Evolutionary conservation across 2,888 invertebrate species (phyloP), one percentile per base, ranked within the genome.

Genomic region (Lithodes maja): DNA sequence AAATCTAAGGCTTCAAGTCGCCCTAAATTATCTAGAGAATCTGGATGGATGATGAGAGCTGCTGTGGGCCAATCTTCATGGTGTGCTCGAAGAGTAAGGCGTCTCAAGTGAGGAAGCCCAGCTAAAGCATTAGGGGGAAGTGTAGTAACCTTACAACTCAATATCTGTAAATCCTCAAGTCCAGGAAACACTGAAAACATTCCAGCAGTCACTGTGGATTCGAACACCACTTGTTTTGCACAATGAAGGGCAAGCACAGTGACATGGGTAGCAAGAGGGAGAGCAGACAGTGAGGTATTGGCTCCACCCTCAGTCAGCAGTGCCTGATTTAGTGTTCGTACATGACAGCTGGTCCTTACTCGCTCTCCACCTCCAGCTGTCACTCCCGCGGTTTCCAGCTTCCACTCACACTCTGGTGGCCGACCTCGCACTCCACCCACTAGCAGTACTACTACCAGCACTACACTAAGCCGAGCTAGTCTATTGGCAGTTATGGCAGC

Each of bases 1-100:
- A 92, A 78, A 86, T 92, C 92, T 5, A 93, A 92, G 3, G 90
- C 53, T 82, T 92, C 92, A 7, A 92, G 85, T n/a, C 89, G 86
- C n/a, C 79, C 80, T 17, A 91, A 71, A 33, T 89, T 89, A 33
- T 75, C 52, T 7, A 91, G 83, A 17, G 91, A 84, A 33, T 91
- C 85, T 68, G 61, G 54, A 33, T 89, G 85, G 69, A 91, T 33
- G 12, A 89, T 49, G 9, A 91, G 80, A 0, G 88, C 82, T 49
- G 91, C 91, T 5, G 86, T 90, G 52, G 91, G 90, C 91, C 91
- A 91, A 79, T 91, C 91, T 80, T 90, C 83, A 80, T 91, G 90
- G 61, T 91, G 91, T 33, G 91, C 88, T 61, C 79, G 74, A 15
- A 91, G 85, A 2, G 90, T 87, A 12, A 91, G 79, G 5, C 89